Base-by-base conservation (phyloP, 2,888 invertebrate species). In the Coleophora deauratella region DNA sequence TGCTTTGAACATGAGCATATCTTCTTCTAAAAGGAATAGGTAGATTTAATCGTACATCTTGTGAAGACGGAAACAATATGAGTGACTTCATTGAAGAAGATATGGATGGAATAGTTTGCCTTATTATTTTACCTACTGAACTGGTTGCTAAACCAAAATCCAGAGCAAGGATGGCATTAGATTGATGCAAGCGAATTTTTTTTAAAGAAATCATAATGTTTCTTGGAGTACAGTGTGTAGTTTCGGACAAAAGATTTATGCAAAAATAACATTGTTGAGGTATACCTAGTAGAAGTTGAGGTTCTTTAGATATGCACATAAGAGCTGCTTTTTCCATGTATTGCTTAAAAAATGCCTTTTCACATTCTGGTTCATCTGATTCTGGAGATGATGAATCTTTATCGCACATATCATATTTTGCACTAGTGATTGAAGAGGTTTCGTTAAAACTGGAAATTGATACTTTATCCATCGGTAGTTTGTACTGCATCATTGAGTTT, bases 1-100 rank as follows among this genome's bases (percentile, higher is more conserved):
- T 45, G 27, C 43, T 46, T 42, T 41, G 37, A 13, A 48, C 41
- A 3, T 48, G 21, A 37, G 13, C 33, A 33, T 40, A 47, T 1
- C 32, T 44, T 40, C 39, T 44, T 36, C 47, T 41, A 43, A 47
- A 47, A 33, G 46, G 33, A 30, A 46, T 46, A 33, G 43, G 50
- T 40, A 41, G 37, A 37, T 45, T 44, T 28, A 31, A 37, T 38
- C 37, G 37, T 9, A 46, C 41, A 40, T 44, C 38, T 10, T 27
- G 8, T 32, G 27, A 38, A 38, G 33, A 28, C 12, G 38, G 38
- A 32, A 38, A 33, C 13, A 28, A 38, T 33, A 38, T 9, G 6
- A 38, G 9, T 32, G 38, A 32, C 12, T 38, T 38, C 10, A 38
- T 10, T 15, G 12, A 10, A 33, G 21, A 38, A 28, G 32, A 32